Evolutionary conservation across 1,140 invertebrate species (phyloP), one percentile per base, ranked within the genome.

Genomic region (Lethocerus indicus): DNA sequence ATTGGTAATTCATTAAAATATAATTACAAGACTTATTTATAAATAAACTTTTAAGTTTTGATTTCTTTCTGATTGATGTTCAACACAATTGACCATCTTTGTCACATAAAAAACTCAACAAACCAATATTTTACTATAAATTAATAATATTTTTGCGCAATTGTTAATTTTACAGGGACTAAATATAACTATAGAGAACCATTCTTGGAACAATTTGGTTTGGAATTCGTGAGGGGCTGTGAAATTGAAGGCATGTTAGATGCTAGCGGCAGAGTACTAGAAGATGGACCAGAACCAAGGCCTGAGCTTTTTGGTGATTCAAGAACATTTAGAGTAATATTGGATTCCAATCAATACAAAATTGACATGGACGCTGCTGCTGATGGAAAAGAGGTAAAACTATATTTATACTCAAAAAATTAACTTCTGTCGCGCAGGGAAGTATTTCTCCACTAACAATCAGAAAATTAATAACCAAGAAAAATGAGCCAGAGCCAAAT

Each of bases 191-290:
- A 81, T 54, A 78, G 83, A 54, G 67, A 82, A 39, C 80, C 87
- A 7, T 93, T 96, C 62, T 73, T 90, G 39, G 78, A 85, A 1
- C 88, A 95, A 72, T 87, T 93, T 29, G 91, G 93, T 1, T 69
- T 99, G 40, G 75, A 78, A 1, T 88, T 81, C 62, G 90, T 99
- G 0, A 72, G 96, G 32, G 96, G 96, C 0, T 99, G 96, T 70
- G 96, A 99, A 68, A 81, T 99, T 21, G 94, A 98, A 68, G 95
- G 95, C 14, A 91, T 99, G 87, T 65, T 99, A n/a, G 93, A 98
- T 64, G 80, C 81, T 18, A 86, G 87, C 55, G 95, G 95, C 0
- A 76, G 91, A 55, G 85, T 99, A 1, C 94, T 99, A 48, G 95
- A 99, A 66, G 95, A 99, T 67, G 90, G 87, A 0, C 84, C 90